phyloP scores from a whole-genome alignment of 2,888 invertebrate genomes.

The Autographa gamma region DNA sequence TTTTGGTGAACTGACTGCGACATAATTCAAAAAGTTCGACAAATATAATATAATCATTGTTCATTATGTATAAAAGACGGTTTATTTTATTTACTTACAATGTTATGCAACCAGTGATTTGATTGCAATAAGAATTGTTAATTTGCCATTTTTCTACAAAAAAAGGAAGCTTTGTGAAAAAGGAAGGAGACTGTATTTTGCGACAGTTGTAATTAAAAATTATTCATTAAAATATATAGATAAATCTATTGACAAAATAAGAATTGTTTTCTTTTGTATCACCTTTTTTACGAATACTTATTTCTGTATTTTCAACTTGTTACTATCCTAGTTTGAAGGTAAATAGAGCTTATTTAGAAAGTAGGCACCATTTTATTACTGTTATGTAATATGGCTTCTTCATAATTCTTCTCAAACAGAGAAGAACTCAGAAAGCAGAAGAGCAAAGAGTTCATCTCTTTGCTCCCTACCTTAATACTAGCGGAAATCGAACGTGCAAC shows the following conservation, averaged over 20 bases:
- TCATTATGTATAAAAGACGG: constrained; percentile 39
- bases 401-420: no score
- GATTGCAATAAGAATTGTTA: constrained; percentile 77
- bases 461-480: no score
- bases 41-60: not conserved
- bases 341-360: no score
- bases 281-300: not conserved
- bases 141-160: constrained; percentile 82
- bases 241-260: constrained; percentile 87
- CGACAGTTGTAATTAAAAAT: constrained; percentile 86
- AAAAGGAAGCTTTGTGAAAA: constrained; percentile 74
- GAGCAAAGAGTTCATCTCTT: no score
- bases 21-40: not conserved
- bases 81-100: constrained; percentile 40
- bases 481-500: no score
- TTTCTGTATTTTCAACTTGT: no score
- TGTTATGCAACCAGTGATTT: constrained; percentile 69
- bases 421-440: no score
- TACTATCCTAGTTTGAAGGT: no score
- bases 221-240: constrained; percentile 89
- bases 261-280: constrained; percentile 70
- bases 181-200: constrained; percentile 80
- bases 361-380: no score
- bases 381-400: no score
- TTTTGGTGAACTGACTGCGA: not conserved